Percentiles rank a stretch among this genome's conserved stretches.
Evolutionary conservation across 2,113 vertebrate genomes (phyloP).

Genomic region (Shinisaurus crocodilurus): DNA sequence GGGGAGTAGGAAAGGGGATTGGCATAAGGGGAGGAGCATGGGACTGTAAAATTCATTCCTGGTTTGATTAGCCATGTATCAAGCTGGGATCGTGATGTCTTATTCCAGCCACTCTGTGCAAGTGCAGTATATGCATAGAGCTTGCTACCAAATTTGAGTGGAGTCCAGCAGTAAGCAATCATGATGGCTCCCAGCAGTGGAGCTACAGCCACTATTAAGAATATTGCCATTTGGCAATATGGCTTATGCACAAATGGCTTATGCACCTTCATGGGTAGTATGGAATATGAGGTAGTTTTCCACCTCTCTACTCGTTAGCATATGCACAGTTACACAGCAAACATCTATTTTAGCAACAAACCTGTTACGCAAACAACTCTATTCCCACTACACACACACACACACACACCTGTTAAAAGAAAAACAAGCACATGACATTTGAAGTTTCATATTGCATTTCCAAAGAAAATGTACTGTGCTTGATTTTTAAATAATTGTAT

Average conservation of each 20-base stretch:
- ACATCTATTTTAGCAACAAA: no score
- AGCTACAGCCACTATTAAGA: neutral
- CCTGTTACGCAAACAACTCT: neutral
- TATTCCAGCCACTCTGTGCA: neutral
- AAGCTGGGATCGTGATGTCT: neutral
- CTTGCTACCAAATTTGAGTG: neutral
- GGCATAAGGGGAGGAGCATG: neutral
- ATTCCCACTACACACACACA: neutral
- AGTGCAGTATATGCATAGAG: neutral
- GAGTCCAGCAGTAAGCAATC: neutral
- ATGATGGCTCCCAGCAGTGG: no score
- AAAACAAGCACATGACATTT: constrained; percentile 10
- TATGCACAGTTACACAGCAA: neutral
- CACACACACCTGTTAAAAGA: neutral
- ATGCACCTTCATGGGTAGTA: neutral
- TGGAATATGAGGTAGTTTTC: neutral
- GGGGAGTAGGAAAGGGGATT: neutral
- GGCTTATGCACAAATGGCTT: neutral
- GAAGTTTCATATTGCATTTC: constrained; percentile 2
- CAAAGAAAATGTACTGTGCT: neutral
- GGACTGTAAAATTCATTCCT: neutral
- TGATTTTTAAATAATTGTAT: constrained; percentile 18
- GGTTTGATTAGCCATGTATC: neutral
- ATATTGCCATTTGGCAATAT: neutral
- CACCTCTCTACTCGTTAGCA: neutral